Evolutionary conservation across 2,113 vertebrate genomes (phyloP).

Genomic region (Erythrocercus mccallii): DNA sequence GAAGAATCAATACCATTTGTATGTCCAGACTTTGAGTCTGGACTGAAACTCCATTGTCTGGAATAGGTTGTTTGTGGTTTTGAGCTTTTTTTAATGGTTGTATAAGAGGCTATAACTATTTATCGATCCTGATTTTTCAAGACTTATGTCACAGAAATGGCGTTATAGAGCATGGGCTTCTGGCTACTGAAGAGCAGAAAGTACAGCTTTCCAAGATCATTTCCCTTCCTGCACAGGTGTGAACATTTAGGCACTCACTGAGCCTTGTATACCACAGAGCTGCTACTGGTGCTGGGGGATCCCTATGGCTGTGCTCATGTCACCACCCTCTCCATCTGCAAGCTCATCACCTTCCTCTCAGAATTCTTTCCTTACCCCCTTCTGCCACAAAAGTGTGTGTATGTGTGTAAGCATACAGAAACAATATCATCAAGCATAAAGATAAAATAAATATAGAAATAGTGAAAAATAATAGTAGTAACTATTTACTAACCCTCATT

Average conservation of each 20-base stretch:
- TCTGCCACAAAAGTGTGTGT: not conserved
- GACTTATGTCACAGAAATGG: not conserved
- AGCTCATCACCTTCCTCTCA: not conserved
- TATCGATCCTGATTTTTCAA: not conserved
- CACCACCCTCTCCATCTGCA: not conserved
- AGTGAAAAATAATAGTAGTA: not conserved
- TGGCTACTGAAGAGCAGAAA: not conserved
- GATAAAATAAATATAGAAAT: not conserved
- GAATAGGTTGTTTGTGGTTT: not conserved
- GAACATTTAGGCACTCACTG: rapidly evolving
- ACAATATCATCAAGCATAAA: not conserved
- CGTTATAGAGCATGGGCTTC: not conserved
- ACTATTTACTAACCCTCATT: not conserved
- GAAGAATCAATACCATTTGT: not conserved
- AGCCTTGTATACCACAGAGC: rapidly evolving
- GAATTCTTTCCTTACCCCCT: not conserved
- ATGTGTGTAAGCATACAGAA: not conserved
- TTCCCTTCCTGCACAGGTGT: not conserved
- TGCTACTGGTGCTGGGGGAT: not conserved
- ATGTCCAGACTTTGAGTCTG: not conserved
- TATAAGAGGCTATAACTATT: not conserved
- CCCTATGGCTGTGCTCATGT: rapidly evolving
- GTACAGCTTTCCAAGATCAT: not conserved
- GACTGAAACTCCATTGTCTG: not conserved
- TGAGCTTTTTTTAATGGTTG: not conserved